A percentile compares a stretch with the other conserved stretches of the same genome.
These are phyloP conservation scores for Hyppa rectilinea DNA, from an alignment of 2,888 invertebrate genomes.

Conservation along the genomic window DNA sequence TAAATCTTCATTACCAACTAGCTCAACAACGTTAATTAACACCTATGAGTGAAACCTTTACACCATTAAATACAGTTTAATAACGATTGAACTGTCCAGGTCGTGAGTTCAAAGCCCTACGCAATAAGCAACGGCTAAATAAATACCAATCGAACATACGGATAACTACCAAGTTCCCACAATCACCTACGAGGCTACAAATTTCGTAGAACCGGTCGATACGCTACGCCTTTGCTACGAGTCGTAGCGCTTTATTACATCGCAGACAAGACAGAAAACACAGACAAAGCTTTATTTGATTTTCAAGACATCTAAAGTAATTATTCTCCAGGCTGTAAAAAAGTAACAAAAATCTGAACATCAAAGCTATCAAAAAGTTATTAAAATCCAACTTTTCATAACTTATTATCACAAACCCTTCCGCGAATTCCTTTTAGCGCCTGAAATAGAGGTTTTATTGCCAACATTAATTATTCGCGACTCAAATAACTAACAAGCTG, in stretches of 20 bases:
- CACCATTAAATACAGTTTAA: not conserved
- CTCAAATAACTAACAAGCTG: slow-evolving; percentile 46
- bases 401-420: slow-evolving; percentile 19
- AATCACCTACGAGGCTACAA: slow-evolving; percentile 34
- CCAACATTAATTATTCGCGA: slow-evolving; percentile 45
- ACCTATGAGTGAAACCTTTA: not conserved
- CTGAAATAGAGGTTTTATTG: slow-evolving; percentile 32
- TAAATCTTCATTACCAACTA: not conserved
- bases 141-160: slow-evolving; percentile 9
- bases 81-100: not conserved
- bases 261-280: not conserved
- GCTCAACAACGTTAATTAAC: not conserved
- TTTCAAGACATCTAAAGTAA: slow-evolving; percentile 12
- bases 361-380: slow-evolving; percentile 18
- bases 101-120: slow-evolving; percentile 12
- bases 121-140: slow-evolving; percentile 22
- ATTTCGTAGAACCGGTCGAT: slow-evolving; percentile 46
- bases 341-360: slow-evolving; percentile 1
- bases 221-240: slow-evolving; percentile 50
- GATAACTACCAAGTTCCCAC: slow-evolving; percentile 19
- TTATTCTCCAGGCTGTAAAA: not conserved
- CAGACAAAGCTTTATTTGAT: slow-evolving; percentile 15
- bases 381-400: slow-evolving; percentile 33
- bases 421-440: slow-evolving; percentile 15
- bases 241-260: slow-evolving; percentile 36